These are phyloP conservation scores for Agrochola litura DNA, from an alignment of 2,888 invertebrate genomes.

Conservation along the genomic window DNA sequence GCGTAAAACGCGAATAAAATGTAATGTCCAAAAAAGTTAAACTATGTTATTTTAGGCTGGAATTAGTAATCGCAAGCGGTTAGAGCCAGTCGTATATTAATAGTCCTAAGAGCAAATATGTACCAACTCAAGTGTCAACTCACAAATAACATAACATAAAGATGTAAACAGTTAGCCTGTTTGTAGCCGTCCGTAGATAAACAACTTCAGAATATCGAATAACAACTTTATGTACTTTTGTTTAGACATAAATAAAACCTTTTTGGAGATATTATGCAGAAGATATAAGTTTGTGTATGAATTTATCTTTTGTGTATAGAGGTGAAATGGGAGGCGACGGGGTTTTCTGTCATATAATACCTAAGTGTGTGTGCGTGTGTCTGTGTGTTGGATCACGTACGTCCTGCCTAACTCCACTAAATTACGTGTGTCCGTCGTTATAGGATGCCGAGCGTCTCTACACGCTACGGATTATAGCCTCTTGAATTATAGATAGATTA, in stretches of 20 bases:
- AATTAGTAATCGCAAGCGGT: constrained; percentile 38
- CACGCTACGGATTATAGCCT: constrained; percentile 25
- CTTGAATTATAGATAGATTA: constrained; percentile 18
- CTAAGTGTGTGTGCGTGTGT: background rate
- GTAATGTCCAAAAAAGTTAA: background rate
- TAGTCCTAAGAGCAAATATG: constrained; percentile 8
- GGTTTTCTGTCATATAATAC: background rate
- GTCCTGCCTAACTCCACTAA: constrained; percentile 34
- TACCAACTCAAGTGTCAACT: constrained; percentile 15
- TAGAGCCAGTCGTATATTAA: background rate
- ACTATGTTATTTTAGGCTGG: constrained; percentile 12
- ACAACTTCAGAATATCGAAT: constrained; percentile 46
- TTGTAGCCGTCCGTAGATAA: constrained; percentile 27
- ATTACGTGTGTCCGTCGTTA: constrained; percentile 45
- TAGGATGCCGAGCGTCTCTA: constrained; percentile 30
- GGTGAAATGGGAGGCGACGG: constrained; percentile 33
- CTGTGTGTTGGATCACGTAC: constrained; percentile 44
- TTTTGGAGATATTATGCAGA: constrained; percentile 40
- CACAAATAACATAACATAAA: constrained; percentile 22
- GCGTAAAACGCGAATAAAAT: background rate
- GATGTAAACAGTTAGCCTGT: constrained; percentile 28
- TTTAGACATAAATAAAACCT: constrained; percentile 58
- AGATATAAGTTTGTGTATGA: constrained; percentile 33
- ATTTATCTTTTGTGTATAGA: constrained; percentile 39
- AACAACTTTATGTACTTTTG: constrained; percentile 48